Percentiles rank a stretch among this genome's conserved stretches.
phyloP scores from a whole-genome alignment of 2,113 vertebrate genomes.

The Pycnonotus jocosus region DNA sequence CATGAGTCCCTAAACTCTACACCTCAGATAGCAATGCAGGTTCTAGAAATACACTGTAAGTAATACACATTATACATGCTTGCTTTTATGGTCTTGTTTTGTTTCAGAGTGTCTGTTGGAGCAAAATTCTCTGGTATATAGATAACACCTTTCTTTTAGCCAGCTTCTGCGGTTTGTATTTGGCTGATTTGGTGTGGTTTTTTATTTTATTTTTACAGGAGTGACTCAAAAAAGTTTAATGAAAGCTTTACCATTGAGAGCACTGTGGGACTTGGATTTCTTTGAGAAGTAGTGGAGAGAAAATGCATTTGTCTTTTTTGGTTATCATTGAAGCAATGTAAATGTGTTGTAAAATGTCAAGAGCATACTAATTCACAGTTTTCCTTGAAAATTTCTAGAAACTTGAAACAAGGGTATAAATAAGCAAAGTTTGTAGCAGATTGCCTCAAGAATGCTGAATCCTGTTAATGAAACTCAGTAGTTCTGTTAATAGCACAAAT shows the following conservation, averaged over 20 bases:
- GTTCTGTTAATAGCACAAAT: neutral
- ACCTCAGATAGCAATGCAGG: slow-evolving; percentile 91
- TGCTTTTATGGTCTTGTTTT: neutral
- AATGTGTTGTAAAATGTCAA: neutral
- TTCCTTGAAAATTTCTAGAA: neutral
- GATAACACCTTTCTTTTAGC: neutral
- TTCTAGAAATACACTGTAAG: slow-evolving; percentile 98
- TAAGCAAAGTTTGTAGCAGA: neutral
- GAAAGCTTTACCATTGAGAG: neutral
- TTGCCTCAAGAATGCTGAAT: neutral
- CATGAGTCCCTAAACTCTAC: slow-evolving; percentile 87
- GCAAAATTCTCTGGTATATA: neutral
- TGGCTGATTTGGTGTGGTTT: neutral
- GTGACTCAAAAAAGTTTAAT: neutral
- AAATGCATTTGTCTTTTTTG: neutral
- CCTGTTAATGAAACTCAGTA: neutral
- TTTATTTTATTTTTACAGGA: neutral
- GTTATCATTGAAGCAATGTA: neutral
- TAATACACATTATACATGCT: neutral
- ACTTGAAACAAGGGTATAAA: neutral
- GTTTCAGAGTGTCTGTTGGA: neutral
- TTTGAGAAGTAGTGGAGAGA: neutral
- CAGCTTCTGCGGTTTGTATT: neutral
- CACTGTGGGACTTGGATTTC: neutral
- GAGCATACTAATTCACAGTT: neutral